Percentiles rank a stretch among this genome's conserved stretches.
Evolutionary conservation across 2,797 vertebrate genomes (phyloP).

Genomic region (Taenioides sp.): DNA sequence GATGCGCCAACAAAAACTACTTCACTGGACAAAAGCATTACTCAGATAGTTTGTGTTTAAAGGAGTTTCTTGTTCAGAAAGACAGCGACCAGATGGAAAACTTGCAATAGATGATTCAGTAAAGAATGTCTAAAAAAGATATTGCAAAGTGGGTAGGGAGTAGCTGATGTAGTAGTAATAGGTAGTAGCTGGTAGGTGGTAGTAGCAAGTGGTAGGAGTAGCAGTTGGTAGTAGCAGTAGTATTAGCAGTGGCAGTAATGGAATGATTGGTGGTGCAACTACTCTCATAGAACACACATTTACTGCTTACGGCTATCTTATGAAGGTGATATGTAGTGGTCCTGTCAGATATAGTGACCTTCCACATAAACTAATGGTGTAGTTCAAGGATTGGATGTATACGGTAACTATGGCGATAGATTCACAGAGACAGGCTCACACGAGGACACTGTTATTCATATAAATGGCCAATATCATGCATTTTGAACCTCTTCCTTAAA

Average conservation of each 20-base stretch:
- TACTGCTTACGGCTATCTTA: neutral
- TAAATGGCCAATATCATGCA: neutral
- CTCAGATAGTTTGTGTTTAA: slow-evolving; percentile 16
- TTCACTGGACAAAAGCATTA: slow-evolving; percentile 8
- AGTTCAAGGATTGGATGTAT: neutral
- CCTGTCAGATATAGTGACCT: neutral
- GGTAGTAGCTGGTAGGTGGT: too few relatives aligned
- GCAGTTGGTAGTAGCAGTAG: too few relatives aligned
- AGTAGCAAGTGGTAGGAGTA: too few relatives aligned
- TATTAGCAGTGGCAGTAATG: too few relatives aligned
- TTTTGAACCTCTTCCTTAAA: neutral
- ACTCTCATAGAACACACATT: neutral
- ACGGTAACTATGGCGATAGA: neutral
- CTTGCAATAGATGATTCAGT: neutral
- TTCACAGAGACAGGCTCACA: neutral
- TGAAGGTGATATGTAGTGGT: neutral
- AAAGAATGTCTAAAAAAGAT: neutral
- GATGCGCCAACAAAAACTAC: slow-evolving; percentile 9
- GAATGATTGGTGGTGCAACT: neutral
- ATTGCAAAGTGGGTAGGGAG: neutral
- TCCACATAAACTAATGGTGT: neutral
- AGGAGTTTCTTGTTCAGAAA: neutral
- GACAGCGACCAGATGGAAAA: neutral
- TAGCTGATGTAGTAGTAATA: neutral
- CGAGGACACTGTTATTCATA: neutral